Evolutionary conservation across 2,888 invertebrate genomes (phyloP).

Genomic region (Acleris cristana): DNA sequence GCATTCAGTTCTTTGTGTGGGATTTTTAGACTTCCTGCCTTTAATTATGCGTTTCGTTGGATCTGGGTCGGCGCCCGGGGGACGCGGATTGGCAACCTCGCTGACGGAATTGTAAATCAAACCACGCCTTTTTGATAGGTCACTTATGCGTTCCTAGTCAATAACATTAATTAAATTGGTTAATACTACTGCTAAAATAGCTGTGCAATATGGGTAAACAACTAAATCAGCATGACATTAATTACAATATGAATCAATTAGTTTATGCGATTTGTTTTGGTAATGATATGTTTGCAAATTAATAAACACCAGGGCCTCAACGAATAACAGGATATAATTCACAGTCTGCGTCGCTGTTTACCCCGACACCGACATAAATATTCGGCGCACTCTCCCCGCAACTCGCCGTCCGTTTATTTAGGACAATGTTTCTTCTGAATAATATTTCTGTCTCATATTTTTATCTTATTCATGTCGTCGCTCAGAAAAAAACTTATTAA

Average conservation of each 20-base stretch:
- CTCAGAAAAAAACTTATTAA: conserved; percentile 32
- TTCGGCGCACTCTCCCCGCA: conserved; percentile 25
- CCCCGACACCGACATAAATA: conserved; percentile 25
- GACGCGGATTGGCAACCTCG: conserved; percentile 20
- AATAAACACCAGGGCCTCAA: conserved; percentile 10
- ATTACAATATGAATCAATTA: conserved; percentile 5
- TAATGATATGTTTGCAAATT: conserved; percentile 4
- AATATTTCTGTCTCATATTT: conserved; percentile 34
- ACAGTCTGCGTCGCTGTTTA: conserved; percentile 11
- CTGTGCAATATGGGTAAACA: no score
- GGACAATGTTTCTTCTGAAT: conserved; percentile 35
- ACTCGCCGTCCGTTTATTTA: conserved; percentile 35
- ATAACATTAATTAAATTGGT: no score
- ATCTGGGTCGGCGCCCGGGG: conserved; percentile 44
- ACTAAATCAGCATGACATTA: not conserved
- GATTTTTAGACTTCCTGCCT: conserved; percentile 59
- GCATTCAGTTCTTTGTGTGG: conserved; percentile 54
- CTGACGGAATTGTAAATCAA: conserved; percentile 26
- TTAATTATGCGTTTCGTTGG: conserved; percentile 62
- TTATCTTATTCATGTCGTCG: conserved; percentile 32
- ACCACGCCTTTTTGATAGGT: conserved; percentile 14
- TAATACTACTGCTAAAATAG: no score
- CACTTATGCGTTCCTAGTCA: not conserved
- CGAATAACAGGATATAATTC: conserved; percentile 24
- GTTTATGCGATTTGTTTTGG: not conserved